A percentile compares a stretch with the other conserved stretches of the same genome.
Conservation (phyloP, 2,888 invertebrate genomes). For the Labia minor region DNA sequence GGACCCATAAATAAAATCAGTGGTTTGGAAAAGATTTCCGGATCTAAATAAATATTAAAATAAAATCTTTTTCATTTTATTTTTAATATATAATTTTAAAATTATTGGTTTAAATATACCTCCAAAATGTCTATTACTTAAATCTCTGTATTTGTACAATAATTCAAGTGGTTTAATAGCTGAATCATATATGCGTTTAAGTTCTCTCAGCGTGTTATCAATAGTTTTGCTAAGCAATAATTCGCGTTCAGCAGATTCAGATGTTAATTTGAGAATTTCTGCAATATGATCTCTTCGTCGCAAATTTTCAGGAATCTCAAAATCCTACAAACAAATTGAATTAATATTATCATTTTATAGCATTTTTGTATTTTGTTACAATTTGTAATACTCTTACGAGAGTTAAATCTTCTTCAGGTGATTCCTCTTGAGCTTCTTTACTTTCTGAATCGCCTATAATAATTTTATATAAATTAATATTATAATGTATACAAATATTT, state of each 20-base stretch:
- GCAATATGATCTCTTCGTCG: slow-evolving; percentile 70
- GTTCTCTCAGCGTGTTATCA: slow-evolving; percentile 66
- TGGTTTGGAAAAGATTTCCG: slow-evolving; percentile 90
- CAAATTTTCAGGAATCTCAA: slow-evolving; percentile 63
- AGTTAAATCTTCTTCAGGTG: slow-evolving; percentile 42
- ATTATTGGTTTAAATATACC: too few relatives aligned
- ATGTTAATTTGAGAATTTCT: slow-evolving; percentile 67
- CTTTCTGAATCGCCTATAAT: slow-evolving; percentile 40
- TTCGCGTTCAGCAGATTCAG: slow-evolving; percentile 57
- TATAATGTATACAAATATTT: background rate
- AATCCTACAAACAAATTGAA: slow-evolving; percentile 41
- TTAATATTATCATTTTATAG: background rate
- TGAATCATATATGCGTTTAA: slow-evolving; percentile 72
- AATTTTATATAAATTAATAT: too few relatives aligned
- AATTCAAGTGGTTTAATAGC: slow-evolving; percentile 83
- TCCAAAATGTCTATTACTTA: slow-evolving; percentile 83
- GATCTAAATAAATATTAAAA: slow-evolving; percentile 45
- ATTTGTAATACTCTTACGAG: slow-evolving; percentile 20
- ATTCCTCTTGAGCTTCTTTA: slow-evolving; percentile 45
- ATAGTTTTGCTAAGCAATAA: slow-evolving; percentile 59
- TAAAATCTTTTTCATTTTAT: background rate
- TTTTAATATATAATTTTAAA: background rate
- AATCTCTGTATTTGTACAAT: slow-evolving; percentile 82
- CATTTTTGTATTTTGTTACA: background rate
- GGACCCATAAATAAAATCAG: slow-evolving; percentile 89